Percentiles rank a stretch among this genome's conserved stretches.
phyloP scores from a whole-genome alignment of 1,140 invertebrate genomes.

The Drosophila tropicalis region DNA sequence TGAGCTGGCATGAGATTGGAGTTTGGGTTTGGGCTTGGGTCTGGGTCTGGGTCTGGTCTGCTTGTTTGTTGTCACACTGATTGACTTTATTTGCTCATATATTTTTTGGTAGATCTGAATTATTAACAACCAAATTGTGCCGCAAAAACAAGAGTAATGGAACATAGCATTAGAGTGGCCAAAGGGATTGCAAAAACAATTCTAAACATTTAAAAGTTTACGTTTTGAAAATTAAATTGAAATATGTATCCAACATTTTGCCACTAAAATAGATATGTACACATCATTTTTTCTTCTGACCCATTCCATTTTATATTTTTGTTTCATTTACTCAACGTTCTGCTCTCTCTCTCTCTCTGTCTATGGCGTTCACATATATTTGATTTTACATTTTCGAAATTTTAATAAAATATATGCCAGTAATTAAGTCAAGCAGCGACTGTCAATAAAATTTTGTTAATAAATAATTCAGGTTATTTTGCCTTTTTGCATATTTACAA shows the following conservation, averaged over 20 bases:
- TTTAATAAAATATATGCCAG: constrained; percentile 80
- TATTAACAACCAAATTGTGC: constrained; percentile 61
- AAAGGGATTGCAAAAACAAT: neutral
- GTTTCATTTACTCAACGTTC: neutral
- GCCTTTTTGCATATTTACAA: constrained; percentile 79
- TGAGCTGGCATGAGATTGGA: neutral
- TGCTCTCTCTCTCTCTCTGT: neutral
- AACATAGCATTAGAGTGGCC: neutral
- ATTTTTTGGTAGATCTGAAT: constrained; percentile 68
- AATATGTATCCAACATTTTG: constrained; percentile 17
- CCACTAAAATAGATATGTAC: neutral
- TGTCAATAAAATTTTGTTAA: constrained; percentile 82
- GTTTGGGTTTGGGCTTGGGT: constrained; percentile 12
- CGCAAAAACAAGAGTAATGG: neutral
- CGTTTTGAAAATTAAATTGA: too few species aligned
- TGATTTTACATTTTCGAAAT: constrained; percentile 62
- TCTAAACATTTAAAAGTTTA: too few species aligned
- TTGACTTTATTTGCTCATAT: constrained; percentile 79
- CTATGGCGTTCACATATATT: neutral
- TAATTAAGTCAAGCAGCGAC: constrained; percentile 82
- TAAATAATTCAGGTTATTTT: constrained; percentile 82
- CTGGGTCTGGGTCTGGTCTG: constrained; percentile 36
- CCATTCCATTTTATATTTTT: constrained; percentile 5
- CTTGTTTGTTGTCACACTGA: constrained; percentile 74
- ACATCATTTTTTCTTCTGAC: neutral